A percentile compares a stretch with the other conserved stretches of the same genome.
Evolutionary conservation across 2,797 vertebrate genomes (phyloP).

Genomic region (Menidia menidia): DNA sequence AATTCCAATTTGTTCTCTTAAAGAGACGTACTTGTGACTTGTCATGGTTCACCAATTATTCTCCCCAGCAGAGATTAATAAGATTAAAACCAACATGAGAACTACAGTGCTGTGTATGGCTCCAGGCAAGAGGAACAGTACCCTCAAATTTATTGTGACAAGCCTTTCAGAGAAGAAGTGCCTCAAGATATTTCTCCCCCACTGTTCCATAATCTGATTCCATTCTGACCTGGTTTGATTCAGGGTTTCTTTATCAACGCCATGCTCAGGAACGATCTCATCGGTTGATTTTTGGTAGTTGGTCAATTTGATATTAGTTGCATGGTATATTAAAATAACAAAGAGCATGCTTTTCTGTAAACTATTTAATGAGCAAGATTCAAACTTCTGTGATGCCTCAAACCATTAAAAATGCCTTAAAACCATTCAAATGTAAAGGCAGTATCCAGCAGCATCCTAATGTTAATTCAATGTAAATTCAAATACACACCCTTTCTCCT

Average conservation of each 20-base stretch:
- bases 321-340: background rate
- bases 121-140: constrained; percentile 58
- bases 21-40: constrained; percentile 13
- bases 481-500: constrained; percentile 15
- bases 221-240: constrained; percentile 76
- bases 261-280: constrained; percentile 32
- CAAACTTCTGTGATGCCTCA: background rate
- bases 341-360: background rate
- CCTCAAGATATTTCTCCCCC: constrained; percentile 63
- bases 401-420: constrained; percentile 6
- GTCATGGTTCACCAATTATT: constrained; percentile 10
- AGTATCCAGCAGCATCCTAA: too few species aligned
- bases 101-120: constrained; percentile 40
- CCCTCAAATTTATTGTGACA: constrained; percentile 75
- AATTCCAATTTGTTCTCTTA: constrained; percentile 9
- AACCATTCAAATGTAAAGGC: too few species aligned
- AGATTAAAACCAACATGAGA: constrained; percentile 49
- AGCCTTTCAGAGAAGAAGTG: constrained; percentile 59
- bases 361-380: background rate
- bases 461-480: constrained; percentile 1
- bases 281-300: constrained; percentile 35
- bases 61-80: constrained; percentile 32
- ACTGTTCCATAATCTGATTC: constrained; percentile 45
- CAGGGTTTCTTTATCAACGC: constrained; percentile 8
- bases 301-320: constrained; percentile 5